Evolutionary conservation across 1,140 invertebrate species (phyloP).

Genomic region (Thaumetopoea pityocampa): DNA sequence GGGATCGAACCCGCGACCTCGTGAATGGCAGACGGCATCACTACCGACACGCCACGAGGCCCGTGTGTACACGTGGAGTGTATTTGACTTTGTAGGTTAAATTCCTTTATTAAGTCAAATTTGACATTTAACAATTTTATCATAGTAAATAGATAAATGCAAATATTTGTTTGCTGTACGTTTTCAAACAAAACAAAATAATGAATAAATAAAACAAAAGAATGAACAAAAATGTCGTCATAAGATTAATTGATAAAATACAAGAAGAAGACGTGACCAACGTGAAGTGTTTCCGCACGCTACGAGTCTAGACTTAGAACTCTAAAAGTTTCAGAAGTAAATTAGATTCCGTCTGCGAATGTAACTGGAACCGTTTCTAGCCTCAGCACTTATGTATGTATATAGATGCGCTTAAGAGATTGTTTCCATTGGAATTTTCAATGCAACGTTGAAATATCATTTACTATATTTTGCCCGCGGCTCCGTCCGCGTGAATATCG

Average conservation of each 20-base stretch:
- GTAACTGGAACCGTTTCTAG: constrained; percentile 59
- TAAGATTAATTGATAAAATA: constrained; percentile 1
- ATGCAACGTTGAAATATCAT: neutral
- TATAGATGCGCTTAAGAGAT: constrained; percentile 32
- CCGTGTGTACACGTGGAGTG: no score
- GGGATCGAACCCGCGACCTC: no score
- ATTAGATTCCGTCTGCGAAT: constrained; percentile 60
- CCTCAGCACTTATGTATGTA: constrained; percentile 62
- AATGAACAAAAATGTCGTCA: neutral
- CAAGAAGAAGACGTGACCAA: constrained; percentile 1
- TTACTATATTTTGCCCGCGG: neutral
- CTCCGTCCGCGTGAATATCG: neutral
- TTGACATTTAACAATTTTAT: no score
- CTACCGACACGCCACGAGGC: no score
- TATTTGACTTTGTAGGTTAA: no score
- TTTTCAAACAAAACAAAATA: no score
- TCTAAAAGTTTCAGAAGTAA: constrained; percentile 43
- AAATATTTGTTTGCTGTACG: no score
- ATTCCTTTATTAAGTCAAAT: no score
- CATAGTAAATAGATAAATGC: no score
- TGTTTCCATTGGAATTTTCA: constrained; percentile 32
- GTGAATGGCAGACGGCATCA: no score
- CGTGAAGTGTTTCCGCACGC: constrained; percentile 5
- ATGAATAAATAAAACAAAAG: no score
- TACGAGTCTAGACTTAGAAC: constrained; percentile 30